Evolutionary conservation across 2,797 vertebrate genomes (phyloP).

Genomic region (Clarias platycephalus): DNA sequence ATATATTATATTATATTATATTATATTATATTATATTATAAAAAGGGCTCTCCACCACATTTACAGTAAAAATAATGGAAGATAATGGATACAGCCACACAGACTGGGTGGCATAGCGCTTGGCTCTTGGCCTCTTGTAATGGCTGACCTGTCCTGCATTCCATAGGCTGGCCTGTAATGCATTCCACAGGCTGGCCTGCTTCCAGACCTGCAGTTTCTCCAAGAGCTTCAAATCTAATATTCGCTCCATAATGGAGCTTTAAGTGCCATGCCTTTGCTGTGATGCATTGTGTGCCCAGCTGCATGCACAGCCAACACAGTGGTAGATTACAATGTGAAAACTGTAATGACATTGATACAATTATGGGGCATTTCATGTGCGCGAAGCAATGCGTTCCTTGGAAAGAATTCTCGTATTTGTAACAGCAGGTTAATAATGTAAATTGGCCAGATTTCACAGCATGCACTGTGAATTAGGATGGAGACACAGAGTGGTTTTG

Average conservation of each 20-base stretch:
- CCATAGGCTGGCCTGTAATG: constrained; percentile 35
- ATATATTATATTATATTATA: too few species aligned
- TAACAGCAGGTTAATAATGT: constrained; percentile 44
- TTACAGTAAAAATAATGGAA: background rate
- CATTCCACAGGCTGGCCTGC: constrained; percentile 36
- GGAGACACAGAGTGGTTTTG: constrained; percentile 35
- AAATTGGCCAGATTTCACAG: constrained; percentile 47
- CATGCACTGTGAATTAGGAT: constrained; percentile 45
- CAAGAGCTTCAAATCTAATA: constrained; percentile 52
- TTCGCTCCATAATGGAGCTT: constrained; percentile 52
- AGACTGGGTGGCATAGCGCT: background rate
- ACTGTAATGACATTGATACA: constrained; percentile 48
- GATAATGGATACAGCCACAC: constrained; percentile 2
- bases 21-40: too few species aligned
- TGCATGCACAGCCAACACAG: constrained; percentile 16
- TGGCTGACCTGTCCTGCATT: constrained; percentile 39
- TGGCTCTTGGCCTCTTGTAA: constrained; percentile 39
- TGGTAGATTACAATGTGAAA: constrained; percentile 45
- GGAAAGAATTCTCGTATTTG: constrained; percentile 32
- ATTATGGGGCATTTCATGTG: constrained; percentile 40
- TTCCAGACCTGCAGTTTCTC: constrained; percentile 50
- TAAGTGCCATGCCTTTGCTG: constrained; percentile 44
- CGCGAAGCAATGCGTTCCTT: constrained; percentile 24
- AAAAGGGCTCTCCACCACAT: background rate
- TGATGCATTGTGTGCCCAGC: constrained; percentile 27